Evolutionary conservation across 2,888 invertebrate species (phyloP).

Genomic region (Chloromyia formosa): DNA sequence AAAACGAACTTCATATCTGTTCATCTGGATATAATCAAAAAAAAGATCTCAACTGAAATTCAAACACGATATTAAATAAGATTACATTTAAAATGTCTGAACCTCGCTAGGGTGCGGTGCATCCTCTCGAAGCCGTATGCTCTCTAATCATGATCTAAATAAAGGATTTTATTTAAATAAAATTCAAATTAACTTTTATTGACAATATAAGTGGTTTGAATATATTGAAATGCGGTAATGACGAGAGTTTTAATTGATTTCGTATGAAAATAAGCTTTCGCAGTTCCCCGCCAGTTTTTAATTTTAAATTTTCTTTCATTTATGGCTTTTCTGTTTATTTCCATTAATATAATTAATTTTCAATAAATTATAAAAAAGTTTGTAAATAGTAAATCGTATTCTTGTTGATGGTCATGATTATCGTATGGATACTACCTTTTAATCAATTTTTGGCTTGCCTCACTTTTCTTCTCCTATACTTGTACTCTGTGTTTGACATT

Average conservation of each 20-base stretch:
- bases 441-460: conserved; percentile 27
- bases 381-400: conserved; percentile 16
- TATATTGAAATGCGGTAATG: neutral
- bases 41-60: neutral
- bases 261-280: conserved; percentile 49
- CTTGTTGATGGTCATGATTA: neutral
- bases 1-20: neutral
- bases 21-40: neutral
- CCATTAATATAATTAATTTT: too few relatives aligned
- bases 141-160: too few relatives aligned
- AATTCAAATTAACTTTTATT: too few relatives aligned
- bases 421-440: neutral
- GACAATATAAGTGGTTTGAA: neutral
- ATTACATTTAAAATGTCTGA: neutral
- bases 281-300: conserved; percentile 52
- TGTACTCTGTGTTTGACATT: conserved; percentile 14
- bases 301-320: conserved; percentile 20
- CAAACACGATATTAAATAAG: neutral
- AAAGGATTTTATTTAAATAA: conserved; percentile 1
- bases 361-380: neutral
- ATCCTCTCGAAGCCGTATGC: neutral
- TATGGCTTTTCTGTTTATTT: neutral
- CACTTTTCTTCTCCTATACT: conserved; percentile 9
- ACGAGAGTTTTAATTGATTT: neutral
- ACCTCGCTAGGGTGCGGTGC: too few relatives aligned